Evolutionary conservation across 2,888 invertebrate species (phyloP).

Genomic region (Sympetrum striolatum): DNA sequence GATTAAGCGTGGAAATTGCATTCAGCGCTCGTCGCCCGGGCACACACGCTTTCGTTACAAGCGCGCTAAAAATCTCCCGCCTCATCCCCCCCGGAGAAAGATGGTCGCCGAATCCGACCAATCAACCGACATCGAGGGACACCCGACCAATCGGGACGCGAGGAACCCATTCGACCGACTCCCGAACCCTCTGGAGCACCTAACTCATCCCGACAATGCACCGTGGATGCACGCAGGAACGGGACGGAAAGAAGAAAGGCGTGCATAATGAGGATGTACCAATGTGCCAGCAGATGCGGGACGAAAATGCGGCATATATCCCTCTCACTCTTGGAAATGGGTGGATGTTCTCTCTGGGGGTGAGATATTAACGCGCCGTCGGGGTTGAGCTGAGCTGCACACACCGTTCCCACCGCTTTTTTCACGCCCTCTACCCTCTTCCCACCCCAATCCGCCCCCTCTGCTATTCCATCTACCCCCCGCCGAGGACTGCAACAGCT

Average conservation of each 20-base stretch:
- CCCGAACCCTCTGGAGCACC: background rate
- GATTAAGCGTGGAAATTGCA: conserved; percentile 30
- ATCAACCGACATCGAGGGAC: background rate
- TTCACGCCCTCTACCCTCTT: background rate
- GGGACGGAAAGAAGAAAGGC: background rate
- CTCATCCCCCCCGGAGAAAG: background rate
- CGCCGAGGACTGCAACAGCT: background rate
- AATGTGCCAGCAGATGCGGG: background rate
- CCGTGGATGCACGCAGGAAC: background rate
- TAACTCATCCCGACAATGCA: background rate
- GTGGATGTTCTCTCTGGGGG: background rate
- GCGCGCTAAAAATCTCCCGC: background rate
- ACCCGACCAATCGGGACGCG: background rate
- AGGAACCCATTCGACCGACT: background rate
- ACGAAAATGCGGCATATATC: background rate
- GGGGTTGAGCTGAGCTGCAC: background rate
- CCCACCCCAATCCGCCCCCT: background rate
- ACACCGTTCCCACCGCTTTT: background rate
- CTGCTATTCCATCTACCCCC: background rate
- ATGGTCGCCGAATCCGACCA: background rate
- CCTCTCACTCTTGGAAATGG: background rate
- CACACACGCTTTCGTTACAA: conserved; percentile 14
- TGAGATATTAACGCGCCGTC: background rate
- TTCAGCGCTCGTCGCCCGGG: background rate
- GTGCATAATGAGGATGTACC: conserved; percentile 24